phyloP scores from a whole-genome alignment of 1,140 invertebrate genomes.

The Tetraneura akinire region DNA sequence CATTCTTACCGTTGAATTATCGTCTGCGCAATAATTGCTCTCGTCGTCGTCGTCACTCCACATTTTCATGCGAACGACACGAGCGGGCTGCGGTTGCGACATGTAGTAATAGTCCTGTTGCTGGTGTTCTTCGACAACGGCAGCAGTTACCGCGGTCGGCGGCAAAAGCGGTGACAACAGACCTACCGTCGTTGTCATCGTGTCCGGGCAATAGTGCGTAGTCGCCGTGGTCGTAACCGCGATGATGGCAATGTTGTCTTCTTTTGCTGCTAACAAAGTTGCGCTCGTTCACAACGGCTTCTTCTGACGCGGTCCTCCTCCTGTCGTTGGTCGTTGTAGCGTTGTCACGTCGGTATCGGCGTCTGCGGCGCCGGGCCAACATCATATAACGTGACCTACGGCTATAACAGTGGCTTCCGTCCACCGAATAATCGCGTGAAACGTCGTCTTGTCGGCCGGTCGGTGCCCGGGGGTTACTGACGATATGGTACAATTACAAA shows the following conservation, averaged over 20 bases:
- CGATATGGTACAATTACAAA: too few relatives aligned
- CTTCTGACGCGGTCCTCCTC: background rate
- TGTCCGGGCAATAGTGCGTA: background rate
- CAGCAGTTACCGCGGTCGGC: background rate
- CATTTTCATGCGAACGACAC: conserved; percentile 41
- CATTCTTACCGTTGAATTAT: conserved; percentile 26
- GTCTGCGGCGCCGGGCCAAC: conserved; percentile 47
- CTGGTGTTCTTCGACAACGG: conserved; percentile 12
- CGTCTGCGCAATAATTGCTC: conserved; percentile 7
- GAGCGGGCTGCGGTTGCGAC: conserved; percentile 4
- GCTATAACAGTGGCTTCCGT: background rate
- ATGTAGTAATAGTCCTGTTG: conserved; percentile 30
- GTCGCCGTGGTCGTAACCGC: too few relatives aligned
- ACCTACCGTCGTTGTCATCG: conserved; percentile 28
- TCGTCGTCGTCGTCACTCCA: conserved; percentile 48
- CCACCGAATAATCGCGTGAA: background rate
- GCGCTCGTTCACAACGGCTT: background rate
- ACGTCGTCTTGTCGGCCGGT: background rate
- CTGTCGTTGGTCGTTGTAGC: background rate
- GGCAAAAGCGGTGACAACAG: conserved; percentile 16
- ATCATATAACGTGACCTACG: conserved; percentile 5
- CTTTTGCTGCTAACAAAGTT: too few relatives aligned
- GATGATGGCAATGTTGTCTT: too few relatives aligned
- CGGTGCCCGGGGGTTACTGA: too few relatives aligned
- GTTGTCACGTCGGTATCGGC: conserved; percentile 26